Conservation (phyloP, 2,888 invertebrate species). For the Hesperia comma region DNA sequence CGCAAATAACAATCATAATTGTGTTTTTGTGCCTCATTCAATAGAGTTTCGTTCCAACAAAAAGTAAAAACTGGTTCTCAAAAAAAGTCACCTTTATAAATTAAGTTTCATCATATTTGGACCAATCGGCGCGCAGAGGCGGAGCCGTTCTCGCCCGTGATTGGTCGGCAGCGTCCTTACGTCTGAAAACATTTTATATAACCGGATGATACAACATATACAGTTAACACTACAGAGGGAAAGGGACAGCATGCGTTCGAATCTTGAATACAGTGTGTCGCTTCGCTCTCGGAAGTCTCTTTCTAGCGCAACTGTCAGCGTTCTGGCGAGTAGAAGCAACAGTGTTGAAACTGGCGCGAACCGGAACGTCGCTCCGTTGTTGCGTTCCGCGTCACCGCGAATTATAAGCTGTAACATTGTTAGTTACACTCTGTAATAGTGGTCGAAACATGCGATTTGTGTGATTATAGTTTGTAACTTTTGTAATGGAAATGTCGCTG, state of each 20-base stretch:
- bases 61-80: constrained; percentile 76
- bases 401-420: constrained; percentile 5
- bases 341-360: constrained; percentile 71
- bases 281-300: constrained; percentile 65
- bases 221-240: constrained; percentile 77
- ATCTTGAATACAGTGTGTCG: constrained; percentile 73
- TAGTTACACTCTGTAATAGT: constrained; percentile 39
- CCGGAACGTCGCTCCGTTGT: constrained; percentile 55
- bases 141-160: constrained; percentile 55
- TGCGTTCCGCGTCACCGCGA: constrained; percentile 31
- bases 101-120: constrained; percentile 73
- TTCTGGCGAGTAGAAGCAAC: constrained; percentile 66
- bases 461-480: constrained; percentile 41
- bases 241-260: constrained; percentile 60
- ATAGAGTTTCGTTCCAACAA: constrained; percentile 74
- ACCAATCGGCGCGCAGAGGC: constrained; percentile 71
- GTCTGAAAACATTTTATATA: constrained; percentile 82
- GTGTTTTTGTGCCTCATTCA: constrained; percentile 79
- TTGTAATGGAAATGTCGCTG: constrained; percentile 87
- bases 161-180: constrained; percentile 65
- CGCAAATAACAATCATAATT: constrained; percentile 81
- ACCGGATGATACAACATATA: constrained; percentile 83
- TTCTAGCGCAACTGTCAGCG: constrained; percentile 68
- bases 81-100: constrained; percentile 83
- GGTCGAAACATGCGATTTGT: constrained; percentile 30